Conservation (phyloP, 2,888 invertebrate species). For the Dicranocentrus wangi region DNA sequence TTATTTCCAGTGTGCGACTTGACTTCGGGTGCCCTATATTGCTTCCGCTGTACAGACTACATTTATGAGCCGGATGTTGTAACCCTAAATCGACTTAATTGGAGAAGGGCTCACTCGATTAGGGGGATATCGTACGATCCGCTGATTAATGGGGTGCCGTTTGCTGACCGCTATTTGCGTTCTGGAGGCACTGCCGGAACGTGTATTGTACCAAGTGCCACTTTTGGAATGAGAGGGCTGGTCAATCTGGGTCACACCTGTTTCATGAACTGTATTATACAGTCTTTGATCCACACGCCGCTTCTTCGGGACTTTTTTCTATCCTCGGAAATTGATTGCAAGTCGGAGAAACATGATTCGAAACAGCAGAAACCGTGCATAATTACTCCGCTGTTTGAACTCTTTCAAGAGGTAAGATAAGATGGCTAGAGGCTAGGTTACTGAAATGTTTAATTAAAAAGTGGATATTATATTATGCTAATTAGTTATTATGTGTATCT, state of each 20-base stretch:
- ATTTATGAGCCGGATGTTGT: slow-evolving; percentile 86
- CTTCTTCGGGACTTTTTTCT: slow-evolving; percentile 95
- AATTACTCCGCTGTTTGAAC: slow-evolving; percentile 94
- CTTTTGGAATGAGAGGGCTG: slow-evolving; percentile 87
- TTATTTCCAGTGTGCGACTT: slow-evolving; percentile 83
- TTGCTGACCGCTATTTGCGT: slow-evolving; percentile 84
- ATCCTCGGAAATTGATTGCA: slow-evolving; percentile 91
- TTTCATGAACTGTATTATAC: slow-evolving; percentile 98
- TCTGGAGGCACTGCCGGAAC: slow-evolving; percentile 41
- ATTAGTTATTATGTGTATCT: no score
- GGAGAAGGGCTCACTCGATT: slow-evolving; percentile 71
- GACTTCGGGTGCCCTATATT: slow-evolving; percentile 90
- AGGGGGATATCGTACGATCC: slow-evolving; percentile 59
- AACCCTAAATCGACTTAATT: slow-evolving; percentile 75
- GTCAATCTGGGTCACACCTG: slow-evolving; percentile 98
- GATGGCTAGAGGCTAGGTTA: no score
- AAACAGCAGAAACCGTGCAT: slow-evolving; percentile 79
- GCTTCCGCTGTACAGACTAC: slow-evolving; percentile 92
- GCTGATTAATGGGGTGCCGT: slow-evolving; percentile 82
- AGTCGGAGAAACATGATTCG: slow-evolving; percentile 68
- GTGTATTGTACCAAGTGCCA: slow-evolving; percentile 59
- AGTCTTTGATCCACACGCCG: slow-evolving; percentile 96
- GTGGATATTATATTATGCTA: no score
- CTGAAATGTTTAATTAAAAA: no score
- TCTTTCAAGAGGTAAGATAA: slow-evolving; percentile 88